Percentiles rank a stretch among this genome's conserved stretches.
Evolutionary conservation across 2,797 vertebrate genomes (phyloP).

Genomic region (Saguinus oedipus): DNA sequence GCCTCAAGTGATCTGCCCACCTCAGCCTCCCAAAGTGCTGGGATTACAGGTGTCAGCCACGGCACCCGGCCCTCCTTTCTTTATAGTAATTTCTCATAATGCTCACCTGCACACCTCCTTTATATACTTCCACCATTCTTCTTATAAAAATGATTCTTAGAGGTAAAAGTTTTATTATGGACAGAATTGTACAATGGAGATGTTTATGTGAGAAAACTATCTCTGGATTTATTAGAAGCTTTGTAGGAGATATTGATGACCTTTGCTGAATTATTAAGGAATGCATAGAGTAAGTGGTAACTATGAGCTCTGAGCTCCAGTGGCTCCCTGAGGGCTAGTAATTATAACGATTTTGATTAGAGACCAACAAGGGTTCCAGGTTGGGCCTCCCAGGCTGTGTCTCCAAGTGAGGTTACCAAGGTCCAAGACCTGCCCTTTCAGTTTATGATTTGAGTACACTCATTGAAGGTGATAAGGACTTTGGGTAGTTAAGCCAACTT

Average conservation of each 20-base stretch:
- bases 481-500: conserved; percentile 4
- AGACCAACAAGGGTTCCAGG: not conserved
- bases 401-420: conserved; percentile 41
- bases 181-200: not conserved
- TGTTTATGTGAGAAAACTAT: not conserved
- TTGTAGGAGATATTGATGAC: not conserved
- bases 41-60: not conserved
- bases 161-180: not conserved
- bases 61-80: not conserved
- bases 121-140: not conserved
- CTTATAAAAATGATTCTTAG: not conserved
- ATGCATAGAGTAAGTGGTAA: not conserved
- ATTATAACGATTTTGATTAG: conserved; percentile 28
- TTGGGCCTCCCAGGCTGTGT: not conserved
- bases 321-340: not conserved
- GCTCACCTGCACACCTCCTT: not conserved
- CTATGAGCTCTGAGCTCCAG: not conserved
- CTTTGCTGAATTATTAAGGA: conserved; percentile 22
- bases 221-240: not conserved
- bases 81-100: not conserved
- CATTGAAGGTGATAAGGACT: not conserved
- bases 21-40: not conserved
- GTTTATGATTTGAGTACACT: not conserved
- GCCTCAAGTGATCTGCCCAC: not conserved
- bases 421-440: conserved; percentile 36